phyloP scores from a whole-genome alignment of 2,888 invertebrate species.

The Eupithecia insigniata region DNA sequence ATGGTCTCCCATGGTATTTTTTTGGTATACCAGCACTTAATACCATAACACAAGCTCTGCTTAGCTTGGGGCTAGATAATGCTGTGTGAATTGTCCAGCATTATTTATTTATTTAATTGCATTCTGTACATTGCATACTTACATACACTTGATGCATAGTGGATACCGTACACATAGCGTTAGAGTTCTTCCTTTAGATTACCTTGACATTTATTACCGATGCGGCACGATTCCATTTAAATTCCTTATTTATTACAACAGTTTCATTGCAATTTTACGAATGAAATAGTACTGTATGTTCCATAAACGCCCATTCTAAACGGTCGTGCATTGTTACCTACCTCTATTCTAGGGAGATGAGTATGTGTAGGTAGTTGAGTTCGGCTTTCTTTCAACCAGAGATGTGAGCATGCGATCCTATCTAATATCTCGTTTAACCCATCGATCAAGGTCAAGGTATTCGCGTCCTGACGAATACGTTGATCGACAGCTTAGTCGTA shows the following conservation, averaged over 20 bases:
- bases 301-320: background rate
- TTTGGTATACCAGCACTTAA: too few relatives aligned
- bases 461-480: background rate
- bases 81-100: too few relatives aligned
- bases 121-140: background rate
- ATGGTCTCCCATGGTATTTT: too few relatives aligned
- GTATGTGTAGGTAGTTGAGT: background rate
- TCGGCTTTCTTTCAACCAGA: background rate
- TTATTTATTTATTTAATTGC: too few relatives aligned
- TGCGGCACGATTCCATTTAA: conserved; percentile 29
- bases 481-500: background rate
- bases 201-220: conserved; percentile 18
- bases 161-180: conserved; percentile 10
- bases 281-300: conserved; percentile 1
- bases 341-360: background rate
- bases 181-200: conserved; percentile 17
- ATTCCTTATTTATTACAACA: conserved; percentile 25
- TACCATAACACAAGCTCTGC: too few relatives aligned
- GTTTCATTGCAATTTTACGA: conserved; percentile 18
- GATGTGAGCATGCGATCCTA: background rate
- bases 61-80: too few relatives aligned
- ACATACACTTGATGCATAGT: background rate
- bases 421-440: background rate
- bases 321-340: background rate
- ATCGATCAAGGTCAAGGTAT: background rate